These are phyloP conservation scores for Stichopus chloronotus DNA, from an alignment of 35 echinoderm and acorn worm species.

Conservation along the genomic window DNA sequence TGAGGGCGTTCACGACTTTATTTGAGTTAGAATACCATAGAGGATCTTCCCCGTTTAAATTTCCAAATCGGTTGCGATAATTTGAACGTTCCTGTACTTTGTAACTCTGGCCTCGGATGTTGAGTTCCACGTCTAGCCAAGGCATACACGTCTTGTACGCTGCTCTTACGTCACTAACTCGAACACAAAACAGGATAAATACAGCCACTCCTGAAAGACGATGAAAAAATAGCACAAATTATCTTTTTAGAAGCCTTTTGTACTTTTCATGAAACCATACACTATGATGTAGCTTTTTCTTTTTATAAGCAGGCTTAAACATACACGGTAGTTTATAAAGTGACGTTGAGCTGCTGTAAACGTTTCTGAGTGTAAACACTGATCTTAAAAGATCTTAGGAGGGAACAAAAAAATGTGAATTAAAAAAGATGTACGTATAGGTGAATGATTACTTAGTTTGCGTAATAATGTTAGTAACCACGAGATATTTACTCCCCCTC, in stretches of 20 bases:
- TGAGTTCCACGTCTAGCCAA: slow-evolving; percentile 54
- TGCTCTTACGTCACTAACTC: slow-evolving; percentile 46
- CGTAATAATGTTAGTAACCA: no score
- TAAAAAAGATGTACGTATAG: no score
- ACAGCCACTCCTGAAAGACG: slow-evolving; percentile 45
- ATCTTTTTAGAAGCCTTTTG: not conserved
- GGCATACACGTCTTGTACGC: slow-evolving; percentile 54
- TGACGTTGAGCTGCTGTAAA: no score
- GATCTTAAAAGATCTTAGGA: no score
- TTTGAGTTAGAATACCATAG: not conserved
- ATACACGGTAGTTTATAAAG: no score
- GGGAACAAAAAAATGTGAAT: no score
- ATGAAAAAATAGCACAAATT: not conserved
- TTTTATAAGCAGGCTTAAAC: no score
- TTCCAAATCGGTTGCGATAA: not conserved
- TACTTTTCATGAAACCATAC: not conserved
- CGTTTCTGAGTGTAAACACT: no score
- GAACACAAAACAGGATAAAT: slow-evolving; percentile 61
- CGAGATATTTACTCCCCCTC: no score
- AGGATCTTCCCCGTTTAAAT: slow-evolving; percentile 6
- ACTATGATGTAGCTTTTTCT: not conserved
- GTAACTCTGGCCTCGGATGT: slow-evolving; percentile 53
- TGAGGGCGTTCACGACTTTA: slow-evolving; percentile 20
- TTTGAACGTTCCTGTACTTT: slow-evolving; percentile 35
- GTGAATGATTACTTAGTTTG: no score